These are phyloP conservation scores for Onychomys leucogaster DNA, from an alignment of 2,797 vertebrate species.

Conservation along the genomic window DNA sequence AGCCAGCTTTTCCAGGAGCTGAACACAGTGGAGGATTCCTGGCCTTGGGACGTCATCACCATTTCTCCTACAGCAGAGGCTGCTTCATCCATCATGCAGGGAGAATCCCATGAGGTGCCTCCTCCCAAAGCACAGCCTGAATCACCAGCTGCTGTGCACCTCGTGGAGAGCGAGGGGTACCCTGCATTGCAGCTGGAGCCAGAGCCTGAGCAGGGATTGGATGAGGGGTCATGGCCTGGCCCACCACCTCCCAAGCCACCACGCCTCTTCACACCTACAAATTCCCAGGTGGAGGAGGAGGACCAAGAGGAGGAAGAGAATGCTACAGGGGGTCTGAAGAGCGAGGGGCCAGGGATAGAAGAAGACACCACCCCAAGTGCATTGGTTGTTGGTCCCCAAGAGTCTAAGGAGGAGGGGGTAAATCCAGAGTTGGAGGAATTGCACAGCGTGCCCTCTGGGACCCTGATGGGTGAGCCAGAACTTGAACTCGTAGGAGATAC, in stretches of 20 bases:
- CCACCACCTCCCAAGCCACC: slow-evolving; percentile 85
- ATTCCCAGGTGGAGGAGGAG: neutral
- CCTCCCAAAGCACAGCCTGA: slow-evolving; percentile 17
- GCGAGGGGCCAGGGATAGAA: neutral
- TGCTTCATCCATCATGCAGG: neutral
- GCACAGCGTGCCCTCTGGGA: slow-evolving; percentile 52
- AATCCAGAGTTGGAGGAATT: slow-evolving; percentile 13
- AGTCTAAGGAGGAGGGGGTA: slow-evolving; percentile 41
- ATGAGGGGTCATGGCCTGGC: neutral
- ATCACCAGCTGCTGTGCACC: slow-evolving; percentile 11
- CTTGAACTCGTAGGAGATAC: slow-evolving; percentile 12
- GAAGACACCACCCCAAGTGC: neutral
- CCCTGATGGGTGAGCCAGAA: neutral
- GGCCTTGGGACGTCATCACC: slow-evolving; percentile 81
- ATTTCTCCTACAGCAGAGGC: slow-evolving; percentile 70
- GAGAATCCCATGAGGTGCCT: slow-evolving; percentile 20
- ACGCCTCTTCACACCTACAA: slow-evolving; percentile 58
- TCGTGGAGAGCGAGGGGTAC: neutral
- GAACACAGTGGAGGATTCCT: neutral
- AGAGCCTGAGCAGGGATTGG: neutral
- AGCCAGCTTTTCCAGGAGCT: slow-evolving; percentile 66
- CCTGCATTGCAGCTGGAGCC: neutral
- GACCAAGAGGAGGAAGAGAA: neutral
- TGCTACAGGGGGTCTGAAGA: accelerated
- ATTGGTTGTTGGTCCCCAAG: neutral